These are phyloP conservation scores for Rhinichthys osculus DNA, from an alignment of 2,797 vertebrate genomes.

Conservation along the genomic window DNA sequence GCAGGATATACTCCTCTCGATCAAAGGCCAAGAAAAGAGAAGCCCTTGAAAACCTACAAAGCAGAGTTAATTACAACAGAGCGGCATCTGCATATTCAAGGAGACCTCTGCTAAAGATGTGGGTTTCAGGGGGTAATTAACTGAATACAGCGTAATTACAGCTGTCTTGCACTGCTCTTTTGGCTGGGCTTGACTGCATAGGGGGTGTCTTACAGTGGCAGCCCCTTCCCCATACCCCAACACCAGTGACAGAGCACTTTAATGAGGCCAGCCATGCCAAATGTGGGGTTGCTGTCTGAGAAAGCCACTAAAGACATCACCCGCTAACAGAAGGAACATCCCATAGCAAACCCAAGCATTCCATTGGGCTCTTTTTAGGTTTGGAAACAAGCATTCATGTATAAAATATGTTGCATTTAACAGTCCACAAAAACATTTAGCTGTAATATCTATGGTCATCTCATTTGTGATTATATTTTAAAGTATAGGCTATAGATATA, in stretches of 20 bases:
- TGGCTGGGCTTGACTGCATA: conserved; percentile 35
- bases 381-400: not conserved
- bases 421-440: not conserved
- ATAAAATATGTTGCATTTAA: not conserved
- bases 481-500: not conserved
- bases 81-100: conserved; percentile 65
- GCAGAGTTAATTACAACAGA: conserved; percentile 66
- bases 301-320: conserved; percentile 22
- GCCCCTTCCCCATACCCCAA: conserved; percentile 20
- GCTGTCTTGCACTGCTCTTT: conserved; percentile 59
- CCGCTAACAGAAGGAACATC: not conserved
- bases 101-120: conserved; percentile 63
- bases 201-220: conserved; percentile 46
- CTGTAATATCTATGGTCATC: not conserved
- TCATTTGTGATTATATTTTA: not conserved
- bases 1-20: conserved; percentile 38
- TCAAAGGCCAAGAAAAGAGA: conserved; percentile 53
- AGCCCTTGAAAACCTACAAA: conserved; percentile 65
- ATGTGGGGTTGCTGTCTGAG: conserved; percentile 13
- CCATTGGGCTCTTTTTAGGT: not conserved
- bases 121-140: conserved; percentile 67
- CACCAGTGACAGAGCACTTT: conserved; percentile 34
- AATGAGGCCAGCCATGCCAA: conserved; percentile 38
- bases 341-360: not conserved
- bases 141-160: conserved; percentile 66